Evolutionary conservation across 2,113 vertebrate species (phyloP), one percentile per base, ranked within the genome.

Genomic region (Dascyllus trimaculatus): DNA sequence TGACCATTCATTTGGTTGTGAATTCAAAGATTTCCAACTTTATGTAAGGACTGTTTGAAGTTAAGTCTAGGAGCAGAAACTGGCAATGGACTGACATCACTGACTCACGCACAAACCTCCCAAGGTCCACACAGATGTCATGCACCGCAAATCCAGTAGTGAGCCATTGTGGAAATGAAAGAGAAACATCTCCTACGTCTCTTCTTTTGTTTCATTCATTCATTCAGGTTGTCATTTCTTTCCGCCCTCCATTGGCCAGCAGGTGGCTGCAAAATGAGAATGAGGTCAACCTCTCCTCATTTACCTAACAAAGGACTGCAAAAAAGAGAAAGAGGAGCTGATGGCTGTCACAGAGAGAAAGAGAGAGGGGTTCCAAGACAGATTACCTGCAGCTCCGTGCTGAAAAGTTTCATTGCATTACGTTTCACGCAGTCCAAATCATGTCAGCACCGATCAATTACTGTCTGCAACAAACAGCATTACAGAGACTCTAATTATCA

Each of bases 221-320:
- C 75, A 71, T 81, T 86, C 75, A 76, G 63, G 59, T 67, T 17
- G 24, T 85, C 88, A 86, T 85, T 81, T 78, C 80, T 90, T 62
- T 81, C 74, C 75, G 80, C 75, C 75, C 79, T 72, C 76, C 63
- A 75, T 67, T 52, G 82, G 78, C 81, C 88, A 81, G 87, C 64
- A 70, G 87, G 87, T 82, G 86, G 85, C 78, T 75, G 66, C 73
- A 80, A 88, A 90, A 86, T 88, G 85, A 89, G 83, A 86, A 84
- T 64, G 67, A 81, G 87, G 91, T 92, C 89, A 88, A 61, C 71
- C 85, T 84, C 84, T 86, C 62, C 79, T 85, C 85, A 89, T 92
- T 89, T 87, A 85, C 85, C 82, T 91, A 89, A 92, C 89, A 92
- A 92, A 91, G 71, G 89, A 71, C 43, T 61, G 63, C 70, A 71